Base-by-base conservation (phyloP, 2,797 vertebrate species). In the Semotilus atromaculatus region DNA sequence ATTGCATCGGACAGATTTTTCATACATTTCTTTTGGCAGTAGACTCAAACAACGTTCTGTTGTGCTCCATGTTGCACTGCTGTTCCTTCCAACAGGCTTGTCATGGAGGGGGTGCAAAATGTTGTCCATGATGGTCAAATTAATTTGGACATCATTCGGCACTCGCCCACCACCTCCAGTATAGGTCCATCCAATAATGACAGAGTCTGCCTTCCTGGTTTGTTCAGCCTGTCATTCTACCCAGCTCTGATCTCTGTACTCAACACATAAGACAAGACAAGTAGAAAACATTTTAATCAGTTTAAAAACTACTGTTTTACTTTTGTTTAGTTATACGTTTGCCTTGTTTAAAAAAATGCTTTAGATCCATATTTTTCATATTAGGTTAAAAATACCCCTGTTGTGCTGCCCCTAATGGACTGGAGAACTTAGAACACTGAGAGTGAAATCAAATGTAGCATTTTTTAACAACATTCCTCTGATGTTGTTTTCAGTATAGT, bases 181-280 rank as follows among this genome's bases (percentile, higher is more conserved):
- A 60, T 79, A 45, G 78, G 40, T 34, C 29, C 29, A 3, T 80
- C 21, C 58, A 68, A 64, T 80, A 64, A 68, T 80, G 78, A 53
- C 21, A n/a, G 26, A 68, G 38, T 2, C 62, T 68, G 7, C 13
- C 62, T 36, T 8, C 21, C 19, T 53, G 10, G 5, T 62, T 43
- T 43, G n/a, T 64, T 80, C 77, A 80, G 19, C 29, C 43, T 31
- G 77, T n/a, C 51, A 7, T 34, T 3, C 21, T 66, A 18, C 16
- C 14, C 58, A 18, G 8, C 11, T 77, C 34, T 77, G 36, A 60
- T 77, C 23, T 19, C 36, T 29, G 16, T 21, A 10, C 38, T 40
- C 21, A 71, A 26, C 9, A 78, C 23, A 64, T 31, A 58, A 13
- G 26, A 58, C 31, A 75, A 38, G 51, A 75, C 26, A 21, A 21